Conservation (phyloP, 2,888 invertebrate species). For the Apodemia mormo region DNA sequence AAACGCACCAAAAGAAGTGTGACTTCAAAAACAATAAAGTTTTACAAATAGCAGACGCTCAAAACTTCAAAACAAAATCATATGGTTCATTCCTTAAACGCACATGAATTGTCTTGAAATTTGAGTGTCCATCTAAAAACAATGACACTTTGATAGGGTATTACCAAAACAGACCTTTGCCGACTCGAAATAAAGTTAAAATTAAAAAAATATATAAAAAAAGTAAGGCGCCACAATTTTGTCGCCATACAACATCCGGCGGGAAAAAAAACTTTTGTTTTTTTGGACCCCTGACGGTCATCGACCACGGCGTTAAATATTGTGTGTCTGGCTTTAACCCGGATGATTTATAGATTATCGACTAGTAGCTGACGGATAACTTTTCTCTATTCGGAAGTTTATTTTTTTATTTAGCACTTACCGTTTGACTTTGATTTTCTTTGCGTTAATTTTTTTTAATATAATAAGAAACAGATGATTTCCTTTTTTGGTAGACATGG, state of each 20-base stretch:
- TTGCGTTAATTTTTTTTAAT: not conserved
- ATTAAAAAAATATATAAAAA: constrained; percentile 46
- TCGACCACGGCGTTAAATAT: constrained; percentile 61
- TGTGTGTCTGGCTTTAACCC: constrained; percentile 46
- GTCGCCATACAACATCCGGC: constrained; percentile 73
- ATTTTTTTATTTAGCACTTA: constrained; percentile 3
- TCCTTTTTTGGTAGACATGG: no score
- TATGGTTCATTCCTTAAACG: not conserved
- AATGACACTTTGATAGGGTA: constrained; percentile 33
- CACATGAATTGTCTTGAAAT: constrained; percentile 32
- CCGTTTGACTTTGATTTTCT: not conserved
- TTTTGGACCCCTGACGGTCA: constrained; percentile 54
- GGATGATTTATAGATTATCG: constrained; percentile 63
- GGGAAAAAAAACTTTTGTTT: constrained; percentile 47
- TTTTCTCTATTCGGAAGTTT: constrained; percentile 30
- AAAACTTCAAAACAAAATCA: not conserved
- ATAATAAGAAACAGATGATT: no score
- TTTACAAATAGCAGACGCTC: not conserved
- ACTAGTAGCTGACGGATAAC: constrained; percentile 43
- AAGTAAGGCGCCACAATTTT: constrained; percentile 66
- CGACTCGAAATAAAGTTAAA: constrained; percentile 25
- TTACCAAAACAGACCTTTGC: constrained; percentile 31
- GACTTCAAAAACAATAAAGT: not conserved
- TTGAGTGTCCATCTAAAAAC: constrained; percentile 41
- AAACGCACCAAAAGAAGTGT: no score